Evolutionary conservation across 2,113 vertebrate genomes (phyloP), one percentile per base, ranked within the genome.

Genomic region (Thunnus thynnus): DNA sequence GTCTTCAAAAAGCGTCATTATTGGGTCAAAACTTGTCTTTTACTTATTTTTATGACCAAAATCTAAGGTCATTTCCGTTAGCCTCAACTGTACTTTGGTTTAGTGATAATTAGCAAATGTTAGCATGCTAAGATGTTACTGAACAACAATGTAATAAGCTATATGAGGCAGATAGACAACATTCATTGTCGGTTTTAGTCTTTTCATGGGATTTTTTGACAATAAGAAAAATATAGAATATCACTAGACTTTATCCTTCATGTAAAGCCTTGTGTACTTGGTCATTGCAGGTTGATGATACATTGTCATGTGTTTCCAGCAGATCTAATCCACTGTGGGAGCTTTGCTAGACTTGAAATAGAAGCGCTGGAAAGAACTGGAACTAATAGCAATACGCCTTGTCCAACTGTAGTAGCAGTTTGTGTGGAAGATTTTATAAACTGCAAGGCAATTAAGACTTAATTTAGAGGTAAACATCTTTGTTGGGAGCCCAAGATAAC

Each of bases 291-390:
- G 25, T 7, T 18, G 41, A 46, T 41, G 18, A 36, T n/a, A 56
- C 16, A 47, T 32, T 16, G 25, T 32, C 17, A 41, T 41, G 0
- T n/a, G 25, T 46, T 12, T 2, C 46, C 41, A 44, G 41, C 7
- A 48, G 32, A 4, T 27, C 57, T 4, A 51, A 50, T 52, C 36
- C 36, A 36, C 51, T 36, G 1, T 69, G 25, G 12, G 57, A 65
- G 27, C 25, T 13, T 51, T 20, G 9, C 14, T 13, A 11, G 20
- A 77, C 52, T 88, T 82, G 32, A 77, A 80, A 60, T 46, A 16
- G 54, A 72, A 18, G 47, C 0, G 1, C 13, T 79, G 83, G 11
- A 58, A 80, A 79, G 41, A 88, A 82, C 80, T 70, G 71, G 69
- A 87, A 65, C 27, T 73, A 69, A 66, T 22, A 61, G 64, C 1